Percentiles rank a stretch among this genome's conserved stretches.
Conservation (phyloP, 2,113 vertebrate genomes). For the Prunella himalayana region DNA sequence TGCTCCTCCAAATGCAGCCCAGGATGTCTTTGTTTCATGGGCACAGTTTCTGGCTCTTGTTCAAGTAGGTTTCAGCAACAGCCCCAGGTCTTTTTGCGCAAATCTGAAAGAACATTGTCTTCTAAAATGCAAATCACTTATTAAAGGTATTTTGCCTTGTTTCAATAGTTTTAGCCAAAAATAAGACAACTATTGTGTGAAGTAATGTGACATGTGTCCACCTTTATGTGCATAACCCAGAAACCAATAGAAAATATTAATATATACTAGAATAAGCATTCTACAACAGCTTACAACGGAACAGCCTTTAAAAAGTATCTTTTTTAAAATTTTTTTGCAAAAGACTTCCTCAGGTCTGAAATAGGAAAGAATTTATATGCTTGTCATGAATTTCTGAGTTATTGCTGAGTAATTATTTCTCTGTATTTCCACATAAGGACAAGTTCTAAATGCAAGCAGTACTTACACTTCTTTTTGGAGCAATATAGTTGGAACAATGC, state of each 20-base stretch:
- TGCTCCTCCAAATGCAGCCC: not conserved
- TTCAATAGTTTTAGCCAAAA: not conserved
- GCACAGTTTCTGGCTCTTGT: not conserved
- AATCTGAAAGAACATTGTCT: not conserved
- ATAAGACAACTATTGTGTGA: not conserved
- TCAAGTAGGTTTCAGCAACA: not conserved
- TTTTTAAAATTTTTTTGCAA: not conserved
- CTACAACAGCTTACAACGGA: not conserved
- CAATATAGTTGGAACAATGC: not conserved
- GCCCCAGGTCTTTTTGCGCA: not conserved
- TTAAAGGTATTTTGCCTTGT: not conserved
- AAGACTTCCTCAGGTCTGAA: not conserved
- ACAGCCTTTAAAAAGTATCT: not conserved
- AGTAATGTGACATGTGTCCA: not conserved
- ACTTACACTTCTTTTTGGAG: not conserved
- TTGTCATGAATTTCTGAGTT: not conserved
- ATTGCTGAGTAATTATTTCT: not conserved
- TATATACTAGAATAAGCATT: not conserved
- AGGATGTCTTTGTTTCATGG: not conserved
- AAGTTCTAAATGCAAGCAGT: not conserved
- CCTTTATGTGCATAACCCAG: not conserved
- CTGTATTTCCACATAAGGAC: not conserved
- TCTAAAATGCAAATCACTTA: not conserved
- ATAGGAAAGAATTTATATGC: not conserved
- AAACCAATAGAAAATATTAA: not conserved